Percentiles rank a stretch among this genome's conserved stretches.
Conservation (phyloP, 2,888 invertebrate genomes). For the Branchipolynoe longqiensis region DNA sequence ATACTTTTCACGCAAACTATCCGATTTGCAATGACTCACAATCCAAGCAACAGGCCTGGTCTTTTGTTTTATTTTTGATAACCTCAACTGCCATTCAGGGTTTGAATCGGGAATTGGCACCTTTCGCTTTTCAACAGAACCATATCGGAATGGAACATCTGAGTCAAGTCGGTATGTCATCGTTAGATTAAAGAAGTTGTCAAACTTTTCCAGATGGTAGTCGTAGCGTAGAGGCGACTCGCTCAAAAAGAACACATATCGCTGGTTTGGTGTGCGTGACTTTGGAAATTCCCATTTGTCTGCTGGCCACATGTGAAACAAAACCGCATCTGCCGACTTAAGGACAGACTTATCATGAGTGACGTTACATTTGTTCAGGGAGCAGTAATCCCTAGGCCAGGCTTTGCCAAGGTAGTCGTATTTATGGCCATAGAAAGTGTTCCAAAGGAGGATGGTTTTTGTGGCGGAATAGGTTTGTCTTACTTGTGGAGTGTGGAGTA, state of each 20-base stretch:
- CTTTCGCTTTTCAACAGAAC: background rate
- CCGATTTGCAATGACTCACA: slow-evolving; percentile 69
- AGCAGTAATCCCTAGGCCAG: too few species aligned
- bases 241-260: background rate
- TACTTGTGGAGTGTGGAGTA: too few species aligned
- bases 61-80: slow-evolving; percentile 56
- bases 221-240: slow-evolving; percentile 5
- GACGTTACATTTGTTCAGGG: background rate
- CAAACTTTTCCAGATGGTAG: slow-evolving; percentile 1
- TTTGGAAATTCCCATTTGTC: background rate
- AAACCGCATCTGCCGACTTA: background rate
- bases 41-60: slow-evolving; percentile 68
- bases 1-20: slow-evolving; percentile 66
- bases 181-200: slow-evolving; percentile 16
- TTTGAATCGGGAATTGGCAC: background rate
- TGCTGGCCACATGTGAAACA: background rate
- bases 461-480: too few species aligned
- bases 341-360: background rate
- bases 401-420: too few species aligned
- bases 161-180: slow-evolving; percentile 24
- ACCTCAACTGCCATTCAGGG: background rate
- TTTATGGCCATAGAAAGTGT: too few species aligned
- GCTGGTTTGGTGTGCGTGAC: slow-evolving; percentile 8
- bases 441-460: too few species aligned
- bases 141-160: slow-evolving; percentile 7